These are phyloP conservation scores for Myotis lucifugus DNA, from an alignment of 2,113 vertebrate genomes.

Conservation along the genomic window DNA sequence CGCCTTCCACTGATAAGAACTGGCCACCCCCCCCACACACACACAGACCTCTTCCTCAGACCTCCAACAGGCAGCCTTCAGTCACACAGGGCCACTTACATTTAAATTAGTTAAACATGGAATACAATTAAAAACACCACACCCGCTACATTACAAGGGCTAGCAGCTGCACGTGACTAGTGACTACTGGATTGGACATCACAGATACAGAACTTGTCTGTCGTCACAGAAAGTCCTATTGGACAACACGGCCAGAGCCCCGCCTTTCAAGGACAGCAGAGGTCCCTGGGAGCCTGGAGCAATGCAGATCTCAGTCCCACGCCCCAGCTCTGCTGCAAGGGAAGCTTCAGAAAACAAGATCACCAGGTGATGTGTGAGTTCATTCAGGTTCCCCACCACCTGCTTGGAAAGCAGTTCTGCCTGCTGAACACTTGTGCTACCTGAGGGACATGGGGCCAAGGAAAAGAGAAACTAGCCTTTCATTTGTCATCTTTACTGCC, in stretches of 20 bases:
- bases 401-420: neutral
- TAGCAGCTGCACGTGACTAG: neutral
- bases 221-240: neutral
- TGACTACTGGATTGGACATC: neutral
- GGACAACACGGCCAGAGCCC: fast-evolving
- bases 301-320: neutral
- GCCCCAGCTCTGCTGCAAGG: fast-evolving
- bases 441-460: neutral
- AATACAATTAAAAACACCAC: neutral
- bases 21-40: no score
- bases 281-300: neutral
- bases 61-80: neutral
- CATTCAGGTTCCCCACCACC: no score
- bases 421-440: neutral
- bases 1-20: neutral
- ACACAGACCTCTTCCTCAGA: neutral
- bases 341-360: neutral
- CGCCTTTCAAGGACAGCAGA: neutral
- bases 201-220: fast-evolving
- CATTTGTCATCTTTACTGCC: conserved; percentile 7
- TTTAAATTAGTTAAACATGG: neutral
- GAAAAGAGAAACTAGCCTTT: neutral
- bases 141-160: no score
- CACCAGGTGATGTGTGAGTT: fast-evolving
- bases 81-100: neutral